Base-by-base conservation (phyloP, 2,797 vertebrate species). In the Lerista edwardsae region DNA sequence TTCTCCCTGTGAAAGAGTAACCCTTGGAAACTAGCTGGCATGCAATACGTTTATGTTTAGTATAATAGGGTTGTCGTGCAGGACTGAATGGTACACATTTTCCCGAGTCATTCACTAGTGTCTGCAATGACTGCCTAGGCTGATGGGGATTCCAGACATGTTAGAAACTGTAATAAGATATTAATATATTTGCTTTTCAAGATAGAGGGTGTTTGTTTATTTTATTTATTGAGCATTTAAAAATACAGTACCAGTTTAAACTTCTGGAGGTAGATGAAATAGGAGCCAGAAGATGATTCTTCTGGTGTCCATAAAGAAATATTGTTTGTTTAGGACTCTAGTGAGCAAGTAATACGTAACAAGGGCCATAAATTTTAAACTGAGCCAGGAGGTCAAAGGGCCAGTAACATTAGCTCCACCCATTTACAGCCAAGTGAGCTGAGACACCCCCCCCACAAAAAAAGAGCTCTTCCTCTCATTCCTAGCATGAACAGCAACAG, bases 1-100 rank as follows among this genome's bases (percentile, higher is more conserved):
- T 93, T 93, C 65, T 67, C 90, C 94, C 95, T 95, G 95, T 93
- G 88, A 92, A 92, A 94, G 87, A 81, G 90, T 93, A 94, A 94
- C 79, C 91, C 93, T 94, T 93, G 95, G 94, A 95, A 94, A 94
- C 90, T 92, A 67, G 31, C 84, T 92, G 90, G 87, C 84, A 77
- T 91, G 41, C 87, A 74, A 93, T 90, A 90, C 87, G 82, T 93
- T 93, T 90, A 82, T 85, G 86, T 92, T 91, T 90, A 86, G 88
- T 87, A 84, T 92, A 80, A 93, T 91, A 92, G 87, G 86, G 84
- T 51, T 77, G 89, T 91, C 84, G 84, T 90, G 92, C 84, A 93
- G 92, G 72, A 84, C 75, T 86, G 77, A 88, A 91, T 80, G 88
- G 77, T 84, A 89, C 79, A 92, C 88, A 88, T 91, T 93, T 76